These are phyloP conservation scores for Mactromeris polynyma DNA, from an alignment of 2,888 invertebrate genomes.

Conservation along the genomic window DNA sequence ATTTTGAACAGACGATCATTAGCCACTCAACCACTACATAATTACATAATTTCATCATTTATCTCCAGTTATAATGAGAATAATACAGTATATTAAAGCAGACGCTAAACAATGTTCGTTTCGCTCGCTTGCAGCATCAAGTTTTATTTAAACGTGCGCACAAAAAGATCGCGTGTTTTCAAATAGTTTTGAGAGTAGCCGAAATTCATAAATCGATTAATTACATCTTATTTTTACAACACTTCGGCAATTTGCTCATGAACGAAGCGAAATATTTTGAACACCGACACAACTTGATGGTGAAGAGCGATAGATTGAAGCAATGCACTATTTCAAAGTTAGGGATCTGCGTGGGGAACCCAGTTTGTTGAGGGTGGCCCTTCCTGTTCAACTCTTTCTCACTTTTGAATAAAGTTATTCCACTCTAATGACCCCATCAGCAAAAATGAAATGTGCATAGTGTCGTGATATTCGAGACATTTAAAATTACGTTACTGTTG, in stretches of 20 bases:
- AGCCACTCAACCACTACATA: constrained; percentile 17
- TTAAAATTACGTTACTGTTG: no score
- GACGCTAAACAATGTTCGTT: background rate
- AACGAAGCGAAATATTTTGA: background rate
- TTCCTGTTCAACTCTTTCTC: no score
- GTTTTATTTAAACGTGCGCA: background rate
- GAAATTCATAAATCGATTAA: background rate
- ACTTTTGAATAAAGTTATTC: no score
- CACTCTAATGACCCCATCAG: no score
- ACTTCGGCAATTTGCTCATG: background rate
- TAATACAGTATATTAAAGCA: background rate
- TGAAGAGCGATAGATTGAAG: no score
- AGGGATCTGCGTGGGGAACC: no score
- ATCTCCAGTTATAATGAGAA: background rate
- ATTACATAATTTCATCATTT: background rate
- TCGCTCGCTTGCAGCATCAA: background rate
- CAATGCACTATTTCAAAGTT: no score
- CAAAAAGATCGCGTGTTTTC: background rate
- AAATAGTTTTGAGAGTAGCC: background rate
- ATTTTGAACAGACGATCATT: background rate
- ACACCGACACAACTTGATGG: no score
- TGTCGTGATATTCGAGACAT: no score
- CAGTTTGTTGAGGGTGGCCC: no score
- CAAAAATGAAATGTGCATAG: no score
- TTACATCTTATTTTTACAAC: background rate